Evolutionary conservation across 1,140 invertebrate genomes (phyloP).

Genomic region (Zaprionus taronus): DNA sequence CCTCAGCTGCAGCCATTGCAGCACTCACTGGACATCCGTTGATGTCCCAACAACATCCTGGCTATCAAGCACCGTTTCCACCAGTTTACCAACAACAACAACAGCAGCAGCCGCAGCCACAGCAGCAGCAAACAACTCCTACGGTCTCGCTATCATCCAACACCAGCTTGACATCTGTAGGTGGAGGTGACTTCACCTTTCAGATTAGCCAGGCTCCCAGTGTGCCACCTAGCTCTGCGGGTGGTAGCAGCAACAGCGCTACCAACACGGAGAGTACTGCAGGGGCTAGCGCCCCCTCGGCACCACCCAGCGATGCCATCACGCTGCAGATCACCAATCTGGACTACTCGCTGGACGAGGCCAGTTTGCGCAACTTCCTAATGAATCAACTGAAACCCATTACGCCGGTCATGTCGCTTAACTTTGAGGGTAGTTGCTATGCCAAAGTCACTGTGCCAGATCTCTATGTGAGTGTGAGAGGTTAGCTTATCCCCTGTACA

Average conservation of each 20-base stretch:
- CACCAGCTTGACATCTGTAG: not conserved
- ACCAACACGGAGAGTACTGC: not conserved
- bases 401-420: constrained; percentile 77
- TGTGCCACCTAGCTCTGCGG: constrained; percentile 4
- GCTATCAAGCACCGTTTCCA: constrained; percentile 17
- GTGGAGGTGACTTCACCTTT: not conserved
- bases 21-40: constrained; percentile 42
- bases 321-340: constrained; percentile 83
- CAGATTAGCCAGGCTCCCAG: not conserved
- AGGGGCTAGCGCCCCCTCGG: no score
- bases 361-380: constrained; percentile 69
- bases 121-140: constrained; percentile 5
- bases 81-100: constrained; percentile 10
- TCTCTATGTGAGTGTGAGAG: constrained; percentile 68
- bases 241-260: not conserved
- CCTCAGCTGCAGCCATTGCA: constrained; percentile 51
- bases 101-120: constrained; percentile 9
- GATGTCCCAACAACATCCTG: constrained; percentile 21
- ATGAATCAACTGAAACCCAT: constrained; percentile 81
- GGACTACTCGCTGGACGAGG: constrained; percentile 80
- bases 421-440: constrained; percentile 77
- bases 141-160: not conserved
- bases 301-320: constrained; percentile 55
- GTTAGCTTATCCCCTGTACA: not conserved
- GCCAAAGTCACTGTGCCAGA: constrained; percentile 83